phyloP scores from a whole-genome alignment of 2,888 invertebrate genomes.

The Trisateles emortualis region DNA sequence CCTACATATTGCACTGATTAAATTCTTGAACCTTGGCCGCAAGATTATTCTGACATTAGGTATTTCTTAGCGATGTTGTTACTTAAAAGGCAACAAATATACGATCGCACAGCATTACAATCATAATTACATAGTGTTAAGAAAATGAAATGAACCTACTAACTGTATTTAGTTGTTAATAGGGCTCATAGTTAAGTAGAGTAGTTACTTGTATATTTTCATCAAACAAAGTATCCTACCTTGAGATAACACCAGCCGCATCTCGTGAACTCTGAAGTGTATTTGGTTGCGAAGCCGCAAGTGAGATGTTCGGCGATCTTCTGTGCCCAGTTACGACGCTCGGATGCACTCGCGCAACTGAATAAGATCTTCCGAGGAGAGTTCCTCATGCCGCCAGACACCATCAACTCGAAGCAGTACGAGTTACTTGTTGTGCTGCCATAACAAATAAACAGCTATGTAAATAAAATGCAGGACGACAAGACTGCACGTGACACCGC shows the following conservation, averaged over 20 bases:
- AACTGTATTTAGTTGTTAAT: too few relatives aligned
- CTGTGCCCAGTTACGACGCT: slow-evolving; percentile 91
- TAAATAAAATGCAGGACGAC: too few relatives aligned
- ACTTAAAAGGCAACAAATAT: too few relatives aligned
- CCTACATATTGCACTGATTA: slow-evolving; percentile 19
- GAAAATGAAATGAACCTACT: too few relatives aligned
- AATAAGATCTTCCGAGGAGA: slow-evolving; percentile 84
- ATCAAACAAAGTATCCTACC: slow-evolving; percentile 68
- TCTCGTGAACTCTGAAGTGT: slow-evolving; percentile 90
- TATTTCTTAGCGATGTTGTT: too few relatives aligned
- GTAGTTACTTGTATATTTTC: too few relatives aligned
- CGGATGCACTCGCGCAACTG: slow-evolving; percentile 84
- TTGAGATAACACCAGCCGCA: slow-evolving; percentile 94
- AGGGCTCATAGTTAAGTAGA: too few relatives aligned
- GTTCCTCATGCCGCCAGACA: slow-evolving; percentile 67
- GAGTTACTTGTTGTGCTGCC: slow-evolving; percentile 84
- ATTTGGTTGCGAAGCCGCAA: slow-evolving; percentile 87
- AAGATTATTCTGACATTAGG: too few relatives aligned
- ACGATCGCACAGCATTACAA: too few relatives aligned
- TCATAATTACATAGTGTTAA: too few relatives aligned
- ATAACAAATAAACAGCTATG: slow-evolving; percentile 11
- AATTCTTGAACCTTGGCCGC: slow-evolving; percentile 28
- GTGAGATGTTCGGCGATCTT: slow-evolving; percentile 92
- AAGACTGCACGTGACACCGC: too few relatives aligned
- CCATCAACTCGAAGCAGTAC: slow-evolving; percentile 88